These are phyloP conservation scores for Thereva unica DNA, from an alignment of 2,888 invertebrate species.

Conservation along the genomic window DNA sequence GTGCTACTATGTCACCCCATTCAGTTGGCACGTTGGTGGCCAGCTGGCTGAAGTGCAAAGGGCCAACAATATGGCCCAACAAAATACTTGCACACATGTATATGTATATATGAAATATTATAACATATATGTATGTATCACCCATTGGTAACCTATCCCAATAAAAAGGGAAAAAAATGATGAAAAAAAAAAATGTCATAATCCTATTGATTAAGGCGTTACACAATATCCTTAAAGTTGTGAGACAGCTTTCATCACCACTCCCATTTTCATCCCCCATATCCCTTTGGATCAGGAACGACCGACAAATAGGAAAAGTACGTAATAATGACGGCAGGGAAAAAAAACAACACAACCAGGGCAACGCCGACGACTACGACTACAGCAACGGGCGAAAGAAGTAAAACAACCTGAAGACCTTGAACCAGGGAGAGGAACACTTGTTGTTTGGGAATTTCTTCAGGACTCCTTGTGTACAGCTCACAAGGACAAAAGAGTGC, in stretches of 20 bases:
- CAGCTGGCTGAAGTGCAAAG: too few species aligned
- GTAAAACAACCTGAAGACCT: conserved; percentile 34
- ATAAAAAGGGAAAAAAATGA: conserved; percentile 22
- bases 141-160: conserved; percentile 24
- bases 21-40: too few species aligned
- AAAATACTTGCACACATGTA: too few species aligned
- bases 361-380: too few species aligned
- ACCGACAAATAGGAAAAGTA: conserved; percentile 22
- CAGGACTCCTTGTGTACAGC: too few species aligned
- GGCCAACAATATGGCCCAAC: too few species aligned
- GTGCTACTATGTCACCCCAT: too few species aligned
- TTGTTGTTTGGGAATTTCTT: conserved; percentile 28
- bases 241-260: conserved; percentile 18
- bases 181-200: conserved; percentile 33
- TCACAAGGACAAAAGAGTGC: neutral
- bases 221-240: conserved; percentile 35
- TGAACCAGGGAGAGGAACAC: conserved; percentile 23
- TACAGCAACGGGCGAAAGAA: conserved; percentile 8
- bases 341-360: neutral
- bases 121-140: too few species aligned
- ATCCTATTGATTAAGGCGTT: conserved; percentile 33
- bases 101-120: too few species aligned
- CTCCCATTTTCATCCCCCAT: neutral
- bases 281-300: neutral
- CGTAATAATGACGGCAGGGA: conserved; percentile 23